These are phyloP conservation scores for Drosophila azteca DNA, from an alignment of 1,140 invertebrate genomes.

Conservation along the genomic window DNA sequence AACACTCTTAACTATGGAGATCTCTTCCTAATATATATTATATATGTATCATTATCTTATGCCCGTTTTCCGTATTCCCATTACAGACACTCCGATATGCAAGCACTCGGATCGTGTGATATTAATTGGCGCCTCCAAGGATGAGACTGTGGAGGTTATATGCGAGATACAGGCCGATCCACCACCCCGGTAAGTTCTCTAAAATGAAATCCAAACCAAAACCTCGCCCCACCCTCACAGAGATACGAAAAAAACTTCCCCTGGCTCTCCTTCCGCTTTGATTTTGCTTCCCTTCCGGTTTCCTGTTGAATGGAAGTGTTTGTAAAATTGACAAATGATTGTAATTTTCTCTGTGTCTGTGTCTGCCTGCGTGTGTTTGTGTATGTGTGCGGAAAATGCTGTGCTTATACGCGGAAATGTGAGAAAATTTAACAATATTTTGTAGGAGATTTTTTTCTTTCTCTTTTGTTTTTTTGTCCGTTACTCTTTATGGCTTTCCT, in stretches of 20 bases:
- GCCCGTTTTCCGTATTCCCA: constrained; percentile 1
- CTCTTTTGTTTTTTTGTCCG: constrained; percentile 19
- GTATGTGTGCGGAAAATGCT: constrained; percentile 16
- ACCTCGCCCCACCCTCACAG: neutral
- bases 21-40: too few species aligned
- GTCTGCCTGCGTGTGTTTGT: neutral
- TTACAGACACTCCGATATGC: constrained; percentile 92
- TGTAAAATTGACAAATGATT: constrained; percentile 78
- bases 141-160: constrained; percentile 91
- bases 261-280: neutral
- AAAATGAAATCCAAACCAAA: neutral
- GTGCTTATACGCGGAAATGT: constrained; percentile 56
- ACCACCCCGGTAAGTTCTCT: constrained; percentile 86
- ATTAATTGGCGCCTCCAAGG: constrained; percentile 92
- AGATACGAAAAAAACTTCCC: constrained; percentile 2
- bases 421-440: constrained; percentile 71
- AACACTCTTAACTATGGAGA: too few species aligned
- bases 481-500: constrained; percentile 6
- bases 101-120: constrained; percentile 88
- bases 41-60: neutral
- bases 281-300: constrained; percentile 64
- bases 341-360: constrained; percentile 36
- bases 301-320: constrained; percentile 74
- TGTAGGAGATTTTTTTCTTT: constrained; percentile 23
- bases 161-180: constrained; percentile 95